These are phyloP conservation scores for Trachythela sp. DNA, from an alignment of 64 coral and sea anemone genomes.

Conservation along the genomic window DNA sequence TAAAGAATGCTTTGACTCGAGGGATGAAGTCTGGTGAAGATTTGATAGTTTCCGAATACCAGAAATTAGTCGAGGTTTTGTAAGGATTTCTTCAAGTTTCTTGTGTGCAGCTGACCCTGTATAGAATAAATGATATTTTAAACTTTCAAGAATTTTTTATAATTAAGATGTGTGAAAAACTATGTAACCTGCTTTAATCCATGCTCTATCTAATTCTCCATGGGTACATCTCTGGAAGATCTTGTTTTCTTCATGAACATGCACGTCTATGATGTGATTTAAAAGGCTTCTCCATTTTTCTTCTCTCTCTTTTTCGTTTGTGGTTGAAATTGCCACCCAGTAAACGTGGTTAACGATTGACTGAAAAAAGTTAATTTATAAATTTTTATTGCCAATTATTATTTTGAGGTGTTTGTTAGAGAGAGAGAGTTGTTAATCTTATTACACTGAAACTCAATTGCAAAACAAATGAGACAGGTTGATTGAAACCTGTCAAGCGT, in stretches of 20 bases:
- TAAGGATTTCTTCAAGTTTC: background rate
- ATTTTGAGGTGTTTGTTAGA: no score
- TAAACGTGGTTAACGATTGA: background rate
- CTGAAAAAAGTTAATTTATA: background rate
- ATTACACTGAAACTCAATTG: no score
- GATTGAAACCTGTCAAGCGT: no score
- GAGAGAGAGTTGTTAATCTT: no score
- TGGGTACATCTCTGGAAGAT: background rate
- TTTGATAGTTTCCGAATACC: background rate
- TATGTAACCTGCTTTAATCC: background rate
- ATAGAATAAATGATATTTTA: no score
- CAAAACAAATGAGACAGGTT: no score
- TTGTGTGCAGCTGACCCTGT: slow-evolving; percentile 3
- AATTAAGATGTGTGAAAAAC: background rate
- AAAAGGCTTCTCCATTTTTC: background rate
- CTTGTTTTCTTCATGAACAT: background rate
- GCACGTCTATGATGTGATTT: background rate
- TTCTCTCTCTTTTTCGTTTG: background rate
- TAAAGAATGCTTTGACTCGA: background rate
- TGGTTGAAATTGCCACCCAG: background rate
- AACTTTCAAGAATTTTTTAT: background rate
- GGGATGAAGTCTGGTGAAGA: background rate
- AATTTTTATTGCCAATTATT: background rate
- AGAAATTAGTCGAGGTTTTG: background rate
- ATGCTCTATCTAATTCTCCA: background rate